Evolutionary conservation across 1,140 invertebrate species (phyloP), one percentile per base, ranked within the genome.

Genomic region (Myzus persicae): DNA sequence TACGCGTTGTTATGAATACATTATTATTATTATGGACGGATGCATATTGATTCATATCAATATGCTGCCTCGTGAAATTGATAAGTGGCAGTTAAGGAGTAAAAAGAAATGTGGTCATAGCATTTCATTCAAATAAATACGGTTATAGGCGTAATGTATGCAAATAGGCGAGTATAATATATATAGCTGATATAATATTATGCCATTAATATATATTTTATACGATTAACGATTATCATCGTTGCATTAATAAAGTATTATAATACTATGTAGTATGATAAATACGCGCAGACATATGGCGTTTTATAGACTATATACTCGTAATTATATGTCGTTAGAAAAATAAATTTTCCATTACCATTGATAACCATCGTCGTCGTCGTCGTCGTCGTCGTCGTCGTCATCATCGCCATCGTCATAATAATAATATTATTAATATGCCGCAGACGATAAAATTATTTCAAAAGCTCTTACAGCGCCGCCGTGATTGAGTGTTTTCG

Each of bases 301-400:
- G 59, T 76, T 76, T 76, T 76, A 76, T 76, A n/a, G 31, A 76
- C 36, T 3, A 38, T 3, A 38, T 24, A 42, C 40, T 40, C 82
- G 38, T 42, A 40, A 26, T 26, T 84, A 40, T 24, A 40, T 42
- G 82, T 88, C n/a, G 20, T 88, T 88, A 51, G 46, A 89, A 54
- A 54, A 54, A 26, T 89, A 26, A 36, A 54, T 89, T 89, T 89
- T 89, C 88, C 54, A 89, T 89, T 89, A 14, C 36, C 88, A 14
- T 48, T 51, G 88, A 89, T 89, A 51, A 89, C 9, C 36, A 38
- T 89, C 48, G 14, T 18, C 59, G 6, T 76, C 14, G 7, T 76
- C n/a, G 22, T 89, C 36, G 20, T 31, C 54, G 20, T 59, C n/a
- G n/a, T 76, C 59, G n/a, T n/a, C 59, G 18, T 76, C 14, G 8